Conservation (phyloP, 1,140 invertebrate genomes). For the Vanessa atalanta region DNA sequence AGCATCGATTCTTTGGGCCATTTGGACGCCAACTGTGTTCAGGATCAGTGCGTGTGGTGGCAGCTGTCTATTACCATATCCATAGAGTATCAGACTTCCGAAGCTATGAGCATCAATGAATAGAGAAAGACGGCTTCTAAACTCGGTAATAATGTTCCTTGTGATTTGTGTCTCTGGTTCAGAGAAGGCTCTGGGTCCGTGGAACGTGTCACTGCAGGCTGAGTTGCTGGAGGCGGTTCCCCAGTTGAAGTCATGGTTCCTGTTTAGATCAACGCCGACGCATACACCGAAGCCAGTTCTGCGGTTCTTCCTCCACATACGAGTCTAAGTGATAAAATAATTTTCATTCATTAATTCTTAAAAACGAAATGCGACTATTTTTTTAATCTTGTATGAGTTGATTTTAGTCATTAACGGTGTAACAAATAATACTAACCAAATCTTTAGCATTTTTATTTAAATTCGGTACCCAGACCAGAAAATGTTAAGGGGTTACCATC, state of each 20-base stretch:
- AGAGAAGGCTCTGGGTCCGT: conserved; percentile 85
- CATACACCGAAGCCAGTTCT: conserved; percentile 55
- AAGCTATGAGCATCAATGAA: conserved; percentile 84
- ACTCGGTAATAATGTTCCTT: conserved; percentile 63
- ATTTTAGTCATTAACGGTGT: too few species aligned
- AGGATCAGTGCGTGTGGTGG: conserved; percentile 74
- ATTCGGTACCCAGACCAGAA: too few species aligned
- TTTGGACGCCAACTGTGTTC: conserved; percentile 59
- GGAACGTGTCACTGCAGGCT: conserved; percentile 86
- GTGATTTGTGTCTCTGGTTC: conserved; percentile 84
- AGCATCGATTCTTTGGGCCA: conserved; percentile 58
- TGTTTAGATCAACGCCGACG: conserved; percentile 83
- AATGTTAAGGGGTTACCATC: too few species aligned
- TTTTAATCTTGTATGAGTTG: too few species aligned
- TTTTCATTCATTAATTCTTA: too few species aligned
- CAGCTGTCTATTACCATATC: conserved; percentile 42
- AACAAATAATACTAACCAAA: too few species aligned
- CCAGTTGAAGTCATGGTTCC: conserved; percentile 83
- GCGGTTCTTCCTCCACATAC: conserved; percentile 32
- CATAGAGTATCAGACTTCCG: conserved; percentile 81
- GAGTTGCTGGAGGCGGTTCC: conserved; percentile 76
- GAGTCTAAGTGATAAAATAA: not conserved
- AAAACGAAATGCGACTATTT: too few species aligned
- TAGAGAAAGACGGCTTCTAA: conserved; percentile 72
- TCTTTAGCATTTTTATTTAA: too few species aligned